Conservation (phyloP, 2,113 vertebrate species). For the Vanacampus margaritifer region DNA sequence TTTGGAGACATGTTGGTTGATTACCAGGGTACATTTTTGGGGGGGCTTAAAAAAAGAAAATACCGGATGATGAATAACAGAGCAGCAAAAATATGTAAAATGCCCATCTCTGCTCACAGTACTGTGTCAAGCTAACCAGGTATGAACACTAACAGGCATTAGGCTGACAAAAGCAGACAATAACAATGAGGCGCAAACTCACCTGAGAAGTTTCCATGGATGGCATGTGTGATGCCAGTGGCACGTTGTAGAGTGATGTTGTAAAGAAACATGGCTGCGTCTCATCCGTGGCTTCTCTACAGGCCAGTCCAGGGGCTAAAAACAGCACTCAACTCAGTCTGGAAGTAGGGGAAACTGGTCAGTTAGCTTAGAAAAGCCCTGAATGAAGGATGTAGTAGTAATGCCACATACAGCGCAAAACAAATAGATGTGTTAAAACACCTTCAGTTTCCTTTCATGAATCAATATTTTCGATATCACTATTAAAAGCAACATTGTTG, state of each 20-base stretch:
- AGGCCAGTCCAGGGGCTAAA: conserved; percentile 34
- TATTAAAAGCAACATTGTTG: no score
- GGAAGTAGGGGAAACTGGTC: background rate
- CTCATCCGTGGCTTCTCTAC: conserved; percentile 28
- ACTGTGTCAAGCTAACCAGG: background rate
- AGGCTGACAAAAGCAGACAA: background rate
- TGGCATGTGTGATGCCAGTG: conserved; percentile 94
- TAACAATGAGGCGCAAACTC: conserved; percentile 14
- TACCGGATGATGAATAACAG: no score
- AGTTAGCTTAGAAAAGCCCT: background rate
- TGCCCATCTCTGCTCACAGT: no score
- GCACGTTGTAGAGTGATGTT: conserved; percentile 94
- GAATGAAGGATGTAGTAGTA: no score
- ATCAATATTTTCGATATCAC: no score
- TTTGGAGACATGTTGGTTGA: background rate
- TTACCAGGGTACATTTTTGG: no score
- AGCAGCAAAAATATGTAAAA: no score
- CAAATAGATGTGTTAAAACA: no score
- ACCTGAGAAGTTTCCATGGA: conserved; percentile 99
- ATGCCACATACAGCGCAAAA: no score
- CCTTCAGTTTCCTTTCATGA: no score
- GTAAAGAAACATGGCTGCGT: conserved; percentile 89
- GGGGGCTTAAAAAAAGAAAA: no score
- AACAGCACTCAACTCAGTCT: conserved; percentile 33
- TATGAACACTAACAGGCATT: background rate